Conservation (phyloP, 2,888 invertebrate species). For the Zele albiditarsus region DNA sequence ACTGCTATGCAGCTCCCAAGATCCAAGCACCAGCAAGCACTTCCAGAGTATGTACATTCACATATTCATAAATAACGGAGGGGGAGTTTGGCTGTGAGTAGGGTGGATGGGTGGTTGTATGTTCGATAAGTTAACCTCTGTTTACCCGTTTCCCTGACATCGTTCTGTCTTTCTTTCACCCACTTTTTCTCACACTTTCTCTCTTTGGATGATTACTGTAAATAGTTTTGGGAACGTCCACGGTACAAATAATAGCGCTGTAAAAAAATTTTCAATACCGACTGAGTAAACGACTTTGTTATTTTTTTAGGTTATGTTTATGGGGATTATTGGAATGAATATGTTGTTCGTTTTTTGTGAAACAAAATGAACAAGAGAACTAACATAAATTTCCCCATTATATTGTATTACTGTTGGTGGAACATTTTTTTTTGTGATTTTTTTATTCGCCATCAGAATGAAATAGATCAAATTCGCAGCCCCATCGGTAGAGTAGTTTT, state of each 20-base stretch:
- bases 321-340: too few species aligned
- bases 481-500: too few species aligned
- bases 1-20: conserved; percentile 34
- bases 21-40: not conserved
- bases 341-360: too few species aligned
- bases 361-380: too few species aligned
- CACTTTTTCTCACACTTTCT: not conserved
- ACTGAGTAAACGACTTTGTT: not conserved
- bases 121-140: conserved; percentile 53
- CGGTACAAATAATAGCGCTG: not conserved
- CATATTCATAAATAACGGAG: not conserved
- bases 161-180: not conserved
- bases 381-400: too few species aligned
- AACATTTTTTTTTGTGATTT: too few species aligned
- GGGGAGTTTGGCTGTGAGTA: conserved; percentile 42
- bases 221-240: not conserved
- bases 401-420: too few species aligned
- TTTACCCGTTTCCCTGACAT: conserved; percentile 12
- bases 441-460: too few species aligned
- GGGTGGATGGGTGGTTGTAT: conserved; percentile 53
- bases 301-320: too few species aligned
- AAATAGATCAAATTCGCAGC: too few species aligned
- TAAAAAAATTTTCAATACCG: not conserved
- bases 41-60: not conserved
- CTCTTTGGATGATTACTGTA: not conserved